Evolutionary conservation across 1,140 invertebrate species (phyloP).

Genomic region (Luehdorfia chinensis): DNA sequence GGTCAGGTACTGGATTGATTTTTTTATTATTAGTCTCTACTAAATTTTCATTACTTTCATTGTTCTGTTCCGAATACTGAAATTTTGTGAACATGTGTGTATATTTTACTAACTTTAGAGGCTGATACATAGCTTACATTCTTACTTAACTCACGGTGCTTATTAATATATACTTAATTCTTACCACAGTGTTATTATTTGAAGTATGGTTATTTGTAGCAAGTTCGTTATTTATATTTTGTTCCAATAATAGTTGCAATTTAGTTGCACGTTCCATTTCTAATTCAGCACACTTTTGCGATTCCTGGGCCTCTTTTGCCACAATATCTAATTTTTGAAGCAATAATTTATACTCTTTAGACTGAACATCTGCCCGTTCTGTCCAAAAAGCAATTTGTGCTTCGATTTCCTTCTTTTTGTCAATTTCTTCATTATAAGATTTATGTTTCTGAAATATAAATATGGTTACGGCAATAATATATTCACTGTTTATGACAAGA

Average conservation of each 20-base stretch:
- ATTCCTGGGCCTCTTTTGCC: conserved; percentile 48
- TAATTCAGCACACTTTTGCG: conserved; percentile 44
- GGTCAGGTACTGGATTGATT: conserved; percentile 24
- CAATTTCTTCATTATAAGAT: conserved; percentile 35
- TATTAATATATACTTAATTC: conserved; percentile 2
- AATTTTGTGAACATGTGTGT: conserved; percentile 6
- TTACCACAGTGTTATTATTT: neutral
- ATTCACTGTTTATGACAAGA: neutral
- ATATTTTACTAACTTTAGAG: no score
- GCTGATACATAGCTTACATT: no score
- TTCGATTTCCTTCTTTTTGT: conserved; percentile 48
- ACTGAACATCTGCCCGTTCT: conserved; percentile 49
- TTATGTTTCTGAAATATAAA: conserved; percentile 40
- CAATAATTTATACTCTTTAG: conserved; percentile 53
- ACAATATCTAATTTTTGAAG: conserved; percentile 57
- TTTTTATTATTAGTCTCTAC: conserved; percentile 13
- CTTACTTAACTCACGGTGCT: no score
- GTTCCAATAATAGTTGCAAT: conserved; percentile 43
- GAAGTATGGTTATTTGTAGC: conserved; percentile 6
- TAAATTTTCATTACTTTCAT: neutral
- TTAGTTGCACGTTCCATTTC: conserved; percentile 43
- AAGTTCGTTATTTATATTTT: conserved; percentile 23
- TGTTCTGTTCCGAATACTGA: conserved; percentile 3
- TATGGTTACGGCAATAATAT: neutral
- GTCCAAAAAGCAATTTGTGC: conserved; percentile 49